A percentile compares a stretch with the other conserved stretches of the same genome.
Conservation (phyloP, 2,888 invertebrate genomes). For the Macroteleia sp. region DNA sequence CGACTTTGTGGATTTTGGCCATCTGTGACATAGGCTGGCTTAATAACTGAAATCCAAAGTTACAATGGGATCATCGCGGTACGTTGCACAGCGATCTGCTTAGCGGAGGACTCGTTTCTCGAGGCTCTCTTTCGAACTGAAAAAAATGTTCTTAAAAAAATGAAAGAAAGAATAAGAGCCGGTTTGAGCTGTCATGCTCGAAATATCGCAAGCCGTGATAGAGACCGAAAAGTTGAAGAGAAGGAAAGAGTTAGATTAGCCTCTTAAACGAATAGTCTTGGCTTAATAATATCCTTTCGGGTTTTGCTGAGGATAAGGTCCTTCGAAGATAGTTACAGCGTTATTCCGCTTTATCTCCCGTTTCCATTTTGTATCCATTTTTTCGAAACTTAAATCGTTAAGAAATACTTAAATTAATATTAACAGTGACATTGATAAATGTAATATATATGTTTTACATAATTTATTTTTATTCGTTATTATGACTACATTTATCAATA, state of each 20-base stretch:
- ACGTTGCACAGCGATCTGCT: conserved; percentile 76
- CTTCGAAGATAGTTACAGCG: conserved; percentile 7
- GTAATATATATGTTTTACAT: no score
- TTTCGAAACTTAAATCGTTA: no score
- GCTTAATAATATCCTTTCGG: conserved; percentile 63
- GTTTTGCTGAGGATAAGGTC: conserved; percentile 34
- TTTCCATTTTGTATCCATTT: background rate
- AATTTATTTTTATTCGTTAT: no score
- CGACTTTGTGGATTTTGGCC: conserved; percentile 33
- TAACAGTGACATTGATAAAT: no score
- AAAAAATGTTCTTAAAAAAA: conserved; percentile 58
- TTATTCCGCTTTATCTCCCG: background rate
- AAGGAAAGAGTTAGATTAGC: conserved; percentile 72
- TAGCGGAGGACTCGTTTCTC: conserved; percentile 67
- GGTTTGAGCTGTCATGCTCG: conserved; percentile 74
- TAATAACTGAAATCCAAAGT: conserved; percentile 67
- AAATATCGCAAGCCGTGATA: conserved; percentile 60
- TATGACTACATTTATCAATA: no score
- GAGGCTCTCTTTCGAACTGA: conserved; percentile 38
- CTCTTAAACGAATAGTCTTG: conserved; percentile 78
- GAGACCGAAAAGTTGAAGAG: conserved; percentile 46
- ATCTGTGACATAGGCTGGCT: conserved; percentile 42
- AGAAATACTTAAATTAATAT: no score
- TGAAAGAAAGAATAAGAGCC: conserved; percentile 67
- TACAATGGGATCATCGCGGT: conserved; percentile 76